phyloP scores from a whole-genome alignment of 2,888 invertebrate species.

The Microchrysa polita region DNA sequence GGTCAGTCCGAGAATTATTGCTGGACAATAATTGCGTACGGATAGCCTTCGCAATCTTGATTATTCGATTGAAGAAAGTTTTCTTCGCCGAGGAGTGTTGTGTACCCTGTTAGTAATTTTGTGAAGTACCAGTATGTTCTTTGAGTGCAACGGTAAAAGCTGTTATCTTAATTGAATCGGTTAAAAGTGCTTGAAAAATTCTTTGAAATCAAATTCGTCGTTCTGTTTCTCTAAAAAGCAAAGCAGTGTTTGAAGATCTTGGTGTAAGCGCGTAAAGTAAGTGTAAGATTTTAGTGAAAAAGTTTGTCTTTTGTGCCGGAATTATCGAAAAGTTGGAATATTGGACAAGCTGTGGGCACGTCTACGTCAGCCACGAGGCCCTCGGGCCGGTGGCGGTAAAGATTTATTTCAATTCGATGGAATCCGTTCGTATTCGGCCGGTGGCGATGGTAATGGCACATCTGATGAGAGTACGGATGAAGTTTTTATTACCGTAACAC shows the following conservation, averaged over 20 bases:
- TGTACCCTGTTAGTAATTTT: neutral
- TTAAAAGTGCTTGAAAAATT: no score
- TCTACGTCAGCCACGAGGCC: constrained; percentile 64
- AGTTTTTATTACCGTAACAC: constrained; percentile 60
- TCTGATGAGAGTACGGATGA: constrained; percentile 56
- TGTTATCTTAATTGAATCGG: no score
- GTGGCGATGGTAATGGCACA: constrained; percentile 55
- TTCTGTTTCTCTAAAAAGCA: no score
- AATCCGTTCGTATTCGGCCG: constrained; percentile 51
- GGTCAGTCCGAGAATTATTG: constrained; percentile 17
- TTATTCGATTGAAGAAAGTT: no score
- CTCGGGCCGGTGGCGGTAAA: constrained; percentile 64
- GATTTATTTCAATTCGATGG: constrained; percentile 56
- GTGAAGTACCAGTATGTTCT: neutral
- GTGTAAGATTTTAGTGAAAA: neutral
- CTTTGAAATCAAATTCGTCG: no score
- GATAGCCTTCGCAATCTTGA: no score
- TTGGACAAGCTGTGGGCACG: constrained; percentile 63
- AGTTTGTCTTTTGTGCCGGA: neutral
- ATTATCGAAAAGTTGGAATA: neutral
- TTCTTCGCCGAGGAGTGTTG: neutral
- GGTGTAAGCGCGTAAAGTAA: no score
- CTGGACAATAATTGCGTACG: constrained; percentile 18
- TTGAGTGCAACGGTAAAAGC: no score
- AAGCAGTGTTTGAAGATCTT: no score